A percentile compares a stretch with the other conserved stretches of the same genome.
Conservation (phyloP, 1,140 invertebrate species). For the Portunus trituberculatus region DNA sequence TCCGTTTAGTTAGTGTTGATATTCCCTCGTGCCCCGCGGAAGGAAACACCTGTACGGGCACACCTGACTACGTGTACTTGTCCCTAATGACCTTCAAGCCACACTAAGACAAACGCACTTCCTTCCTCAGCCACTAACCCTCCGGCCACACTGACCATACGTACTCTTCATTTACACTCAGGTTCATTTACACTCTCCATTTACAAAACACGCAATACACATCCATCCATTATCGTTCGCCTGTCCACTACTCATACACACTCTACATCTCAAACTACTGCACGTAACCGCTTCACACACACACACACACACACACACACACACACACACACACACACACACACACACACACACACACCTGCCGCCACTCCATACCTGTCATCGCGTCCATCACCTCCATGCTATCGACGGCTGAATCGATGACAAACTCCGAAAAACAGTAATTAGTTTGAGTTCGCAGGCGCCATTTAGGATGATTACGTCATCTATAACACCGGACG, state of each 20-base stretch:
- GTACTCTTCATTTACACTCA: too few relatives aligned
- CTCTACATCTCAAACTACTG: not conserved
- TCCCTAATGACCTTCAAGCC: not conserved
- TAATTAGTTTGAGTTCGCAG: not conserved
- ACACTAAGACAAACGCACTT: too few relatives aligned
- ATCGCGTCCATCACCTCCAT: not conserved
- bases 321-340: not conserved
- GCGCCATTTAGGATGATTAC: not conserved
- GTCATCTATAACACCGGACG: not conserved
- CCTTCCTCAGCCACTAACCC: too few relatives aligned
- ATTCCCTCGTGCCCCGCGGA: not conserved
- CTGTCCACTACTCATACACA: not conserved
- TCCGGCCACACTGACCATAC: too few relatives aligned
- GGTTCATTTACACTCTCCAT: too few relatives aligned
- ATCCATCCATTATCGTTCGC: too few relatives aligned
- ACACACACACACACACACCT: not conserved
- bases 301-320: slow-evolving; percentile 9
- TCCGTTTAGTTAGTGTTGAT: not conserved
- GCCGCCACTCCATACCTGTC: not conserved
- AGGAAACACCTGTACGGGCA: not conserved
- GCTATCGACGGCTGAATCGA: not conserved
- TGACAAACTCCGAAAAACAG: not conserved
- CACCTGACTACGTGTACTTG: not conserved
- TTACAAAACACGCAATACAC: too few relatives aligned
- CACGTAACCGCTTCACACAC: not conserved